Evolutionary conservation across 2,888 invertebrate genomes (phyloP).

Genomic region (Drosophila buzzatii): DNA sequence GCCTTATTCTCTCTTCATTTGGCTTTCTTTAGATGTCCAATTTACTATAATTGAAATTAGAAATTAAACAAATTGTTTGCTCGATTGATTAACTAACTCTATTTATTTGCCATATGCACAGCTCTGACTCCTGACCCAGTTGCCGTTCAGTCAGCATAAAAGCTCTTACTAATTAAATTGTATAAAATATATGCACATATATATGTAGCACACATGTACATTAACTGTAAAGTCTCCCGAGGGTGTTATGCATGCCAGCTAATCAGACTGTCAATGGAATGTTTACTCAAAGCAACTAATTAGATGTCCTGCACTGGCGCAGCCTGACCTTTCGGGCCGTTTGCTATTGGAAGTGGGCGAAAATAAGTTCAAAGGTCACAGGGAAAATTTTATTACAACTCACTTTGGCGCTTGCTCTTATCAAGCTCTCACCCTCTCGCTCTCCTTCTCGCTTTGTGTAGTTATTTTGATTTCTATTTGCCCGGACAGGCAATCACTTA

Average conservation of each 20-base stretch:
- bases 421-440: slow-evolving; percentile 20
- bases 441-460: slow-evolving; percentile 6
- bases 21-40: neutral
- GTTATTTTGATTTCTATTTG: slow-evolving; percentile 67
- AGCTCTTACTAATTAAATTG: slow-evolving; percentile 41
- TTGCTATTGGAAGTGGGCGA: slow-evolving; percentile 20
- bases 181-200: neutral
- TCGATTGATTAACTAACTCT: slow-evolving; percentile 27
- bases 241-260: slow-evolving; percentile 30
- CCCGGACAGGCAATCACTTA: slow-evolving; percentile 71
- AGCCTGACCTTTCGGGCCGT: slow-evolving; percentile 33
- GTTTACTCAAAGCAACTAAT: slow-evolving; percentile 73
- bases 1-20: too few relatives aligned
- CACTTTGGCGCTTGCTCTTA: slow-evolving; percentile 42
- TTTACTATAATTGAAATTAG: slow-evolving; percentile 7
- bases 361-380: slow-evolving; percentile 56
- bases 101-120: slow-evolving; percentile 7
- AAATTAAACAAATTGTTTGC: slow-evolving; percentile 14
- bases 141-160: slow-evolving; percentile 38
- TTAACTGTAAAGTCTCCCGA: slow-evolving; percentile 35
- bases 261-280: slow-evolving; percentile 47
- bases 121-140: neutral
- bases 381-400: slow-evolving; percentile 42
- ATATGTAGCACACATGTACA: neutral
- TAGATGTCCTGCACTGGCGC: slow-evolving; percentile 30